Percentiles rank a stretch among this genome's conserved stretches.
phyloP scores from a whole-genome alignment of 2,113 vertebrate species.

The Reinhardtius hippoglossoides region DNA sequence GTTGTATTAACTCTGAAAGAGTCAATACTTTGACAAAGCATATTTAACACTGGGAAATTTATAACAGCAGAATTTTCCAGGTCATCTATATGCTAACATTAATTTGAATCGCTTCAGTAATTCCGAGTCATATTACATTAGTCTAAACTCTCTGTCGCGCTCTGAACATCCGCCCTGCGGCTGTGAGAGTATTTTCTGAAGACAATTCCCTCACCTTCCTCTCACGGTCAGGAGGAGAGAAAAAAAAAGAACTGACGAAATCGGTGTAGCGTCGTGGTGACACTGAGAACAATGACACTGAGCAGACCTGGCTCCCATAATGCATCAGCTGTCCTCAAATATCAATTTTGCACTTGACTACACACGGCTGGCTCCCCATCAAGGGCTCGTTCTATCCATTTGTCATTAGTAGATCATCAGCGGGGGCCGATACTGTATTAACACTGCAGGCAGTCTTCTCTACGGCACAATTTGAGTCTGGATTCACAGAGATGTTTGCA shows the following conservation, averaged over 20 bases:
- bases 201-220: slow-evolving; percentile 14
- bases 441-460: background rate
- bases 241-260: slow-evolving; percentile 1
- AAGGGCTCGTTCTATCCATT: slow-evolving; percentile 59
- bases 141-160: slow-evolving; percentile 4
- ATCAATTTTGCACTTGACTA: slow-evolving; percentile 73
- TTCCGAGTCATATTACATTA: slow-evolving; percentile 21
- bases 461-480: background rate
- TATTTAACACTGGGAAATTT: background rate
- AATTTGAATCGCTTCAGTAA: slow-evolving; percentile 26
- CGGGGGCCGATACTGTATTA: slow-evolving; percentile 4
- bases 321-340: slow-evolving; percentile 68
- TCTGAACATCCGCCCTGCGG: slow-evolving; percentile 33
- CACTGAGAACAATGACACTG: slow-evolving; percentile 50
- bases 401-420: slow-evolving; percentile 62
- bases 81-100: slow-evolving; percentile 21
- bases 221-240: background rate
- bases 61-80: background rate
- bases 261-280: slow-evolving; percentile 46
- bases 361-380: slow-evolving; percentile 53
- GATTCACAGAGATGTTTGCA: background rate
- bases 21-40: no score
- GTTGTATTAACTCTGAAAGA: no score
- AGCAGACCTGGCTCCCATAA: slow-evolving; percentile 59
- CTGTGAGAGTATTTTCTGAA: slow-evolving; percentile 27